Percentiles rank a stretch among this genome's conserved stretches.
Conservation (phyloP, 2,113 vertebrate species). For the Chionis minor region DNA sequence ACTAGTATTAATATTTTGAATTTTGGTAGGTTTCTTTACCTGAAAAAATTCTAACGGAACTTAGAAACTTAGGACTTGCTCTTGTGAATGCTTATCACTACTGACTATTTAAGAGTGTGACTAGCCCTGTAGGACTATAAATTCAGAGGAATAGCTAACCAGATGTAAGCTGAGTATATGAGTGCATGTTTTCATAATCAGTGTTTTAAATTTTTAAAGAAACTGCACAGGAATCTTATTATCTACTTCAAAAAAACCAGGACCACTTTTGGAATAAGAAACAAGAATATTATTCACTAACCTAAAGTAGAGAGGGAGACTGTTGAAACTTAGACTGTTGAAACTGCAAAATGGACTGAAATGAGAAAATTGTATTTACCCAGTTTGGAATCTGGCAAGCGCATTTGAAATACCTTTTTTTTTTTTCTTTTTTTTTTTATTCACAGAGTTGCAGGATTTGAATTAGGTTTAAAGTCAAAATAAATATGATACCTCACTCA, state of each 20-base stretch:
- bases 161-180: background rate
- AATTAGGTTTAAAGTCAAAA: slow-evolving; percentile 27
- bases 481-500: background rate
- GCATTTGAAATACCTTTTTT: background rate
- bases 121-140: background rate
- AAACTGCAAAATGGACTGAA: background rate
- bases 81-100: background rate
- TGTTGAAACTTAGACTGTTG: background rate
- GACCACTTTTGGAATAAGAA: background rate
- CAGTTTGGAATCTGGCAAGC: slow-evolving; percentile 7
- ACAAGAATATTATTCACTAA: background rate
- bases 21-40: background rate
- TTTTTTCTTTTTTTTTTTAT: background rate
- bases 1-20: background rate
- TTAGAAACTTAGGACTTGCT: background rate
- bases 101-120: background rate
- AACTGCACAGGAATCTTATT: background rate
- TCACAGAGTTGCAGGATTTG: background rate
- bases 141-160: background rate
- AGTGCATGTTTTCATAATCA: slow-evolving; percentile 5
- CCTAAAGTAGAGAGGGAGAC: background rate
- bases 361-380: slow-evolving; percentile 8
- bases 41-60: background rate
- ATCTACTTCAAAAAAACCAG: background rate
- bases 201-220: background rate